Base-by-base conservation (phyloP, 2,797 vertebrate species). In the Meriones psammophilus region DNA sequence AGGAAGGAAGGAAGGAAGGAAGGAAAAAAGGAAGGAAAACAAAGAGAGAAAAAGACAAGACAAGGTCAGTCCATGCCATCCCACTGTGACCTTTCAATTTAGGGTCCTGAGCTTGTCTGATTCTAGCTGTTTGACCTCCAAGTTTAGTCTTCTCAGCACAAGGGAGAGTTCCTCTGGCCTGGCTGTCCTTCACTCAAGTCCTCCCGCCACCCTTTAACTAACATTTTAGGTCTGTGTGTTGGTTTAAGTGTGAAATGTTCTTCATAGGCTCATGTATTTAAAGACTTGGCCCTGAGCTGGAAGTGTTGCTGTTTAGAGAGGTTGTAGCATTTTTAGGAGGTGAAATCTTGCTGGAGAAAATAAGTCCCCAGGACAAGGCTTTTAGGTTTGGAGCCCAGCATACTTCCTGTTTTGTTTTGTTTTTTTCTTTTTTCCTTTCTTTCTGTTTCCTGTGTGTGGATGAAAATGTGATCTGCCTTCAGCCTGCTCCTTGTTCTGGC, bases 81-180 rank as follows among this genome's bases (percentile, higher is more conserved):
- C 68, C 73, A 84, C 74, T 66, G 60, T 33, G 62, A 68, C 74
- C 54, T 87, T 88, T 76, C 62, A 30, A 39, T 89, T 94, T 54
- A 84, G 60, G n/a, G 42, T 89, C 3, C 46, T 73, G 8, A 39
- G 42, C 33, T 56, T 83, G 62, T 92, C 66, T 88, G 69, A 88
- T 96, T 50, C 39, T 28, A 68, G 73, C 22, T 13, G 4, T 28
- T 39, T 13, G 50, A 46, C 42, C 78, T 94, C 78, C 84, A 71
- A 60, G 33, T 81, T 88, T 73, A 91, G 39, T 92, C 84, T 95
- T 89, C 33, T 6, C 30, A 56, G 50, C n/a, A 76, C 73, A 91
- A 89, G 91, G 17, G 83, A 54, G 69, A 30, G 92, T 73, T 68
- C 64, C 62, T 58, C 66, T 56, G 33, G 20, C 20, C 60, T 68